Percentiles rank a stretch among this genome's conserved stretches.
These are phyloP conservation scores for Diprion similis DNA, from an alignment of 1,140 invertebrate species.

Conservation along the genomic window DNA sequence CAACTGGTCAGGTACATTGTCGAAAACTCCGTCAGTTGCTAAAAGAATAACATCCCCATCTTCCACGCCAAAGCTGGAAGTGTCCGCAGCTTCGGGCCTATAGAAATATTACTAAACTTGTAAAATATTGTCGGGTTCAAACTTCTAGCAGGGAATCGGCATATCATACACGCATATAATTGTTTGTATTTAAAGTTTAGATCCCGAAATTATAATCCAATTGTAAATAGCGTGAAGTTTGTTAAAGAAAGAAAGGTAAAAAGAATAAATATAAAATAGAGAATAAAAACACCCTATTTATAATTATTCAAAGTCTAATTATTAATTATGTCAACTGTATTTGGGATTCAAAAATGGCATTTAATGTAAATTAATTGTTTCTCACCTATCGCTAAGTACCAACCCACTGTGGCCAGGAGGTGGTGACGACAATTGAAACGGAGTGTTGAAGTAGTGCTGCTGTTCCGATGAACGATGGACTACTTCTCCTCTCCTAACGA, in stretches of 20 bases:
- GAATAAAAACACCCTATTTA: constrained; percentile 15
- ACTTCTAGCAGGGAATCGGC: no score
- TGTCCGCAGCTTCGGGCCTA: constrained; percentile 91
- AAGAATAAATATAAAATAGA: background rate
- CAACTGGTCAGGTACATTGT: constrained; percentile 93
- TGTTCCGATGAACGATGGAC: constrained; percentile 94
- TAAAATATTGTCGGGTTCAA: background rate
- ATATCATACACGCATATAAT: no score
- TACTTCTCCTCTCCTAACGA: constrained; percentile 85
- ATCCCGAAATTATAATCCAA: no score
- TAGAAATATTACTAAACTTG: constrained; percentile 30
- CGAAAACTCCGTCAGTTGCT: constrained; percentile 97
- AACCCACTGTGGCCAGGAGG: constrained; percentile 86
- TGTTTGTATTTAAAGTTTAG: no score
- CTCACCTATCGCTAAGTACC: constrained; percentile 86
- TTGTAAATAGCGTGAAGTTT: background rate
- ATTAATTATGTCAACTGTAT: background rate
- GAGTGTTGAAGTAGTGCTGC: constrained; percentile 98
- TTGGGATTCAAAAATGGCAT: background rate
- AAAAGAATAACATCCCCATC: constrained; percentile 95
- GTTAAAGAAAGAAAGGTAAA: background rate
- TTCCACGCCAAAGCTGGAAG: constrained; percentile 88
- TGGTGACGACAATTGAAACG: constrained; percentile 93
- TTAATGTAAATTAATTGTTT: constrained; percentile 13
- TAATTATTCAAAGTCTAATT: constrained; percentile 21